Evolutionary conservation across 2,797 vertebrate genomes (phyloP).

Genomic region (Tenualosa thibaudeaui): DNA sequence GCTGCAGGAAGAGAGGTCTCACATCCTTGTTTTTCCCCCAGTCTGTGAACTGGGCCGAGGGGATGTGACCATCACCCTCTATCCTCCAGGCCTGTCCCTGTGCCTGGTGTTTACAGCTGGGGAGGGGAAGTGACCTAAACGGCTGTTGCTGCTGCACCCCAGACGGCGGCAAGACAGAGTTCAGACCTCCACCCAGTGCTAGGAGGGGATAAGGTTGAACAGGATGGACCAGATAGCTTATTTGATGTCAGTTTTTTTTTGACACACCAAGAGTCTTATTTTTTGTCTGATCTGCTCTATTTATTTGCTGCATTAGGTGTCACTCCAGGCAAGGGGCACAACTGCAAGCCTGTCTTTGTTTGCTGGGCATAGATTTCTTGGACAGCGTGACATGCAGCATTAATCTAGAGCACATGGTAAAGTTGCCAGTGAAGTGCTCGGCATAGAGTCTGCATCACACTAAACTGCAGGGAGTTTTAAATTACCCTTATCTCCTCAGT

Average conservation of each 20-base stretch:
- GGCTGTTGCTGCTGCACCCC: neutral
- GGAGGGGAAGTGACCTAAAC: slow-evolving; percentile 63
- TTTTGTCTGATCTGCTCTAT: neutral
- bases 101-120: slow-evolving; percentile 46
- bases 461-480: slow-evolving; percentile 45
- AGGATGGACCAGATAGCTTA: neutral
- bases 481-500: slow-evolving; percentile 47
- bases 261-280: neutral
- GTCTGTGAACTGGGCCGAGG: slow-evolving; percentile 64
- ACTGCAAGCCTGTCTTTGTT: neutral
- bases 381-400: slow-evolving; percentile 16
- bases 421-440: slow-evolving; percentile 37
- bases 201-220: neutral
- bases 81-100: slow-evolving; percentile 40
- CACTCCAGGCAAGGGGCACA: neutral
- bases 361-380: slow-evolving; percentile 20
- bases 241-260: neutral
- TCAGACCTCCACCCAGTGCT: neutral
- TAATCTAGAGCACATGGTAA: slow-evolving; percentile 43
- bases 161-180: neutral
- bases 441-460: slow-evolving; percentile 42
- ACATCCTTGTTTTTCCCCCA: slow-evolving; percentile 66
- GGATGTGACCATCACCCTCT: slow-evolving; percentile 63
- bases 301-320: neutral
- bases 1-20: slow-evolving; percentile 65